Conservation (phyloP, 2,888 invertebrate genomes). For the Nowickia ferox region DNA sequence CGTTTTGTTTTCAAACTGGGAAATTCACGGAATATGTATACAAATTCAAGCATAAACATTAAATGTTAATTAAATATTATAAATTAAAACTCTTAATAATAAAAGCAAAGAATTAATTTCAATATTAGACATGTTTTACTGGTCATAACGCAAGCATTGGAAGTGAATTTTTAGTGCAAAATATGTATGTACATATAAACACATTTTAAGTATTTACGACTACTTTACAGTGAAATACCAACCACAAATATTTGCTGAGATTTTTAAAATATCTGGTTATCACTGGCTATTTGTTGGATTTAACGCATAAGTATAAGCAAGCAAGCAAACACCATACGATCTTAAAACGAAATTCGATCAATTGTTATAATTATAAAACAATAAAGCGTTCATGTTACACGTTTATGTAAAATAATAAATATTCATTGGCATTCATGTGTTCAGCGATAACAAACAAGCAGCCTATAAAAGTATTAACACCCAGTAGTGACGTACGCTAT, state of each 20-base stretch:
- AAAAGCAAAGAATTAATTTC: conserved; percentile 1
- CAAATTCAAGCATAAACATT: not conserved
- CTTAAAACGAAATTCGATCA: conserved; percentile 44
- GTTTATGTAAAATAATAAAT: not conserved
- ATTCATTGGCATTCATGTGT: conserved; percentile 9
- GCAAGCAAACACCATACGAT: not conserved
- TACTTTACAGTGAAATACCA: conserved; percentile 1
- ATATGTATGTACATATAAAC: not conserved
- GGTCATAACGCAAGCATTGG: not conserved
- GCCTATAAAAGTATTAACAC: not conserved
- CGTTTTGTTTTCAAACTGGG: not conserved
- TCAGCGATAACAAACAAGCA: conserved; percentile 4
- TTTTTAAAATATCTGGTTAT: not conserved
- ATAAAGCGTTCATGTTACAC: conserved; percentile 23
- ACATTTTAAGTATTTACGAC: not conserved
- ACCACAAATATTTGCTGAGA: not conserved
- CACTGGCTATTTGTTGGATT: not conserved
- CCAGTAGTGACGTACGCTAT: not conserved
- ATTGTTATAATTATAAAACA: conserved; percentile 30
- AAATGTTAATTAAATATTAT: conserved; percentile 29
- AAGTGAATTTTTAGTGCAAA: conserved; percentile 13
- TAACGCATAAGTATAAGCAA: not conserved
- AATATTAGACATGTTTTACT: conserved; percentile 30
- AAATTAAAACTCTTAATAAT: conserved; percentile 3
- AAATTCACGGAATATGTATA: not conserved